Evolutionary conservation across 1,140 invertebrate species (phyloP), one percentile per base, ranked within the genome.

Genomic region (Chrysoperla carnea): DNA sequence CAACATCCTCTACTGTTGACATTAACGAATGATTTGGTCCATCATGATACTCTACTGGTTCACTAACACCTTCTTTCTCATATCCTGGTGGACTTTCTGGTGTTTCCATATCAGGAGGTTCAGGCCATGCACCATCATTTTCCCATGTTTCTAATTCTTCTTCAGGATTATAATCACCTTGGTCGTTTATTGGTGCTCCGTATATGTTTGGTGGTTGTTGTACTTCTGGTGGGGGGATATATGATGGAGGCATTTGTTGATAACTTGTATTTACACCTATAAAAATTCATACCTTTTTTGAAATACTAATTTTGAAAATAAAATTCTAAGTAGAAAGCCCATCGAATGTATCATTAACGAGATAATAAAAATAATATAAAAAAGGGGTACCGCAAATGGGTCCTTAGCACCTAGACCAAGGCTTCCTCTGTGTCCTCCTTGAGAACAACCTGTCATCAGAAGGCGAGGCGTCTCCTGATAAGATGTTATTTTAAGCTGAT

Each of bases 11-110:
- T 28, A 62, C 57, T 29, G 53, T 60, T 23, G 17, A 2, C 41
- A 46, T 50, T n/a, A 41, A 27, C 15, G 39, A 29, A 41, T 35
- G 14, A 14, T 41, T 42, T 11, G 48, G 36, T 23, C 42, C 51
- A 43, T 72, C 71, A 49, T 70, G 65, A 45, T 78, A 77, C 46
- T 76, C 72, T 2, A 75, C 55, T 2, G 69, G 68, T 46, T 61
- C 59, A 8, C 51, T 50, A 39, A 67, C 67, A 38, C 55, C 54
- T 52, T 70, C 61, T 50, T 76, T 75, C 47, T 78, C 76, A 46
- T 72, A 78, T 31, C 69, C 63, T 1, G 75, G 75, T 4, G 77
- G 77, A 40, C 76, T 78, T 48, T 75, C 72, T 6, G 76, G 76
- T 3, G 73, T 76, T 51, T 74, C 70, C 0, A 50, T 47, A 8